Conservation (phyloP, 2,797 vertebrate genomes). For the Sibirionetta formosa region DNA sequence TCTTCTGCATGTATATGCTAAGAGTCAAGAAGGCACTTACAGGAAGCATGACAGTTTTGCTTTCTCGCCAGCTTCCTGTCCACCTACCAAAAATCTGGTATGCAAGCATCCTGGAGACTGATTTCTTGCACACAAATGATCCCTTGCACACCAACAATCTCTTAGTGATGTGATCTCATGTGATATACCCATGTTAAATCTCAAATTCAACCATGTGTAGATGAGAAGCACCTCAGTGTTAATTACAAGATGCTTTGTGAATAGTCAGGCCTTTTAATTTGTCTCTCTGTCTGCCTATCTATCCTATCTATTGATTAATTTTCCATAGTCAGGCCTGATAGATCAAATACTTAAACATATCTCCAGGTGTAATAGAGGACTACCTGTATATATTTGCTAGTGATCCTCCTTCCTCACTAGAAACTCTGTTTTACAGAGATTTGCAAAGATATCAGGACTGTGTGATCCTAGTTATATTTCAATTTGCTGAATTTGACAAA, state of each 20-base stretch:
- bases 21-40: not conserved
- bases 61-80: not conserved
- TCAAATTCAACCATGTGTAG: not conserved
- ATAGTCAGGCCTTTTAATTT: not conserved
- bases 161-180: no score
- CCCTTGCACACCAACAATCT: not conserved
- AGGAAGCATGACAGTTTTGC: not conserved
- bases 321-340: not conserved
- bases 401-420: not conserved
- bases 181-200: fast-evolving
- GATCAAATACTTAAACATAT: not conserved
- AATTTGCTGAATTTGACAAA: not conserved
- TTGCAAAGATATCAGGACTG: not conserved
- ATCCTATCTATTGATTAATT: not conserved
- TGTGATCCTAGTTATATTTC: not conserved
- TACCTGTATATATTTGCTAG: not conserved
- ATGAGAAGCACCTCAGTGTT: not conserved
- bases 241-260: not conserved
- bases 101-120: not conserved
- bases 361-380: not conserved
- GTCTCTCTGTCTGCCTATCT: not conserved
- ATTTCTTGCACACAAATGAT: not conserved
- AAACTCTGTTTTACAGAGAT: not conserved
- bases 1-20: not conserved
- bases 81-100: not conserved